phyloP scores from a whole-genome alignment of 1,140 invertebrate species.

The Pissodes strobi region DNA sequence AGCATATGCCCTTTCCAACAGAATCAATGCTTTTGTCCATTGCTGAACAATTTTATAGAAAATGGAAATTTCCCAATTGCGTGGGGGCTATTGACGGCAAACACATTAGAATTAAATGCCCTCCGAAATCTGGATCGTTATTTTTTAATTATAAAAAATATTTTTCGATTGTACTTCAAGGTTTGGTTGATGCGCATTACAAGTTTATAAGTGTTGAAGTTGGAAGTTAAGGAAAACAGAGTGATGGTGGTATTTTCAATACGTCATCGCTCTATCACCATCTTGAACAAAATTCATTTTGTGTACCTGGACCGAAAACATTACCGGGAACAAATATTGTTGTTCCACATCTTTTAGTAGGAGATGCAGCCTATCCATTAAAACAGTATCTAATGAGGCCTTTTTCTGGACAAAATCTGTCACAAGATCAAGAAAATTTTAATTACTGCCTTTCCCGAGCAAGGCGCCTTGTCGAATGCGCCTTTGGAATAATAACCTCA shows the following conservation, averaged over 20 bases:
- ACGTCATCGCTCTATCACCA: too few relatives aligned
- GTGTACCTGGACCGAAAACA: conserved; percentile 17
- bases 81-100: too few relatives aligned
- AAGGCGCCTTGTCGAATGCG: too few relatives aligned
- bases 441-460: conserved; percentile 53
- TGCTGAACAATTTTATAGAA: too few relatives aligned
- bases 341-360: conserved; percentile 38
- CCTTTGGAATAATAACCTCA: conserved; percentile 1
- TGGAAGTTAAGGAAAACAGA: too few relatives aligned
- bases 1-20: too few relatives aligned
- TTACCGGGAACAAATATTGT: conserved; percentile 38
- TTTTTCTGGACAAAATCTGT: conserved; percentile 48
- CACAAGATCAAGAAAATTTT: conserved; percentile 54
- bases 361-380: conserved; percentile 56
- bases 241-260: too few relatives aligned
- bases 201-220: neutral
- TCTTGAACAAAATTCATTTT: conserved; percentile 17
- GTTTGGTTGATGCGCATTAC: neutral
- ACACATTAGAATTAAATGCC: too few relatives aligned
- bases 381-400: conserved; percentile 53
- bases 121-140: too few relatives aligned
- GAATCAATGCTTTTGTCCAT: too few relatives aligned
- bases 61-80: too few relatives aligned
- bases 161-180: neutral
- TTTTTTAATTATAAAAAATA: neutral